phyloP scores from a whole-genome alignment of 2,113 vertebrate genomes.

The Otocyon megalotis region DNA sequence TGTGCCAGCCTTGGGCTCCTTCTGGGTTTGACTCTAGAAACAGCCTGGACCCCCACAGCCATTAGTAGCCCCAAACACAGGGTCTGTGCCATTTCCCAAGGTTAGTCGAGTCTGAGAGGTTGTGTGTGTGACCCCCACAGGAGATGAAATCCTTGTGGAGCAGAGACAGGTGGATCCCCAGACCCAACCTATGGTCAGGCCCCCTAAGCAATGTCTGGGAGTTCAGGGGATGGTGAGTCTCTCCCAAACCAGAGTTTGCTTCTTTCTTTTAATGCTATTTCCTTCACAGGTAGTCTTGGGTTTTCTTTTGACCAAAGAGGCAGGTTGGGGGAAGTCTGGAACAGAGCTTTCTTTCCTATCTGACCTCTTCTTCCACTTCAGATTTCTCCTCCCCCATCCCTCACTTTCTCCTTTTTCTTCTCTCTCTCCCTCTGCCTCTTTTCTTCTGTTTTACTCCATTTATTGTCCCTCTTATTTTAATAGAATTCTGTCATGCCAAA shows the following conservation, averaged over 20 bases:
- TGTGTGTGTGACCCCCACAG: not conserved
- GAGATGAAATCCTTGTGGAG: not conserved
- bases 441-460: not conserved
- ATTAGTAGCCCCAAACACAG: not conserved
- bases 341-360: not conserved
- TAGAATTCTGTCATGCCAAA: conserved; percentile 28
- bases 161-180: not conserved
- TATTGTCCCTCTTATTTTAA: not conserved
- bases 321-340: not conserved
- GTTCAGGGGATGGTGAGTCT: not conserved
- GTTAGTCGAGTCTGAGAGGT: not conserved
- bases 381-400: not conserved
- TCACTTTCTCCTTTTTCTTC: not conserved
- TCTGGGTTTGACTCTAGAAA: not conserved
- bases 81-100: not conserved
- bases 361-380: not conserved
- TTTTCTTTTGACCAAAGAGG: not conserved
- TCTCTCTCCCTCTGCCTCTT: not conserved
- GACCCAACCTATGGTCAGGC: not conserved
- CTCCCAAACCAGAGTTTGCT: not conserved
- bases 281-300: not conserved
- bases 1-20: not conserved
- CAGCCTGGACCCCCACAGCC: not conserved
- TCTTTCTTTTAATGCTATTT: not conserved
- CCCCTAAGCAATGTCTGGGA: not conserved